Percentiles rank a stretch among this genome's conserved stretches.
Conservation (phyloP, 2,888 invertebrate genomes). For the Nymphalis polychloros region DNA sequence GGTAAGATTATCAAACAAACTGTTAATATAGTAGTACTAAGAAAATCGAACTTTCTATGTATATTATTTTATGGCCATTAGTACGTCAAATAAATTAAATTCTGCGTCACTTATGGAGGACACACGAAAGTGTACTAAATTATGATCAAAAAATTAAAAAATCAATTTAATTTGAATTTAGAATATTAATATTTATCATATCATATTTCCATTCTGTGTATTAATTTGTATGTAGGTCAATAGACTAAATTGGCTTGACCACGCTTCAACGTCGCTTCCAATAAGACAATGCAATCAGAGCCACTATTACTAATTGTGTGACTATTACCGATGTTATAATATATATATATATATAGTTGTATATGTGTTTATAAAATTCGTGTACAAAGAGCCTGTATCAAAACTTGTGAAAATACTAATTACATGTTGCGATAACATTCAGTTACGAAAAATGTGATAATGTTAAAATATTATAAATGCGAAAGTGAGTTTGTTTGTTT, state of each 20-base stretch:
- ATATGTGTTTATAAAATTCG: background rate
- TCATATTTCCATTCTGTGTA: too few species aligned
- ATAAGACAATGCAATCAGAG: slow-evolving; percentile 1
- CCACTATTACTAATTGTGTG: background rate
- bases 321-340: background rate
- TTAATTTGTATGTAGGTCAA: background rate
- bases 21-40: too few species aligned
- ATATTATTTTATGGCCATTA: too few species aligned
- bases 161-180: too few species aligned
- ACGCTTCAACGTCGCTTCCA: background rate
- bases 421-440: background rate
- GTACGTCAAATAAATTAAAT: too few species aligned
- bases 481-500: too few species aligned
- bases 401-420: slow-evolving; percentile 4
- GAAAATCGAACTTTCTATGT: too few species aligned
- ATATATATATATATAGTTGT: background rate
- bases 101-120: too few species aligned
- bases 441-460: background rate
- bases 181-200: too few species aligned
- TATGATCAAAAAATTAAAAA: too few species aligned
- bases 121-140: too few species aligned
- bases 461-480: background rate
- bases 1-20: too few species aligned
- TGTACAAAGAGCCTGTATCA: slow-evolving; percentile 13
- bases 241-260: slow-evolving; percentile 6